Base-by-base conservation (phyloP, 2,888 invertebrate genomes). In the Melanophora roralis region DNA sequence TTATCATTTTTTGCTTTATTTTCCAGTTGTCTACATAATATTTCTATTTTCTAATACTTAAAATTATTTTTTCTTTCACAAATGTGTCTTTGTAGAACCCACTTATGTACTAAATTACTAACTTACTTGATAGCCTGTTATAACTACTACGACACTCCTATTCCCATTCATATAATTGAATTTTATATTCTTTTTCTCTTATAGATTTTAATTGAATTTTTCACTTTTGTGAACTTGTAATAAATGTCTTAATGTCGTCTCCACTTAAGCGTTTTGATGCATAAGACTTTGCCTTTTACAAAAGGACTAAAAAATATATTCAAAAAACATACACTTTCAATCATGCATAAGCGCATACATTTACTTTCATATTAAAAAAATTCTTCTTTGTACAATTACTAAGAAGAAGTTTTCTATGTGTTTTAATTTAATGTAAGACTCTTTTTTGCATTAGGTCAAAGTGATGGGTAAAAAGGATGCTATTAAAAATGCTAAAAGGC, bases 231-330 rank as follows among this genome's bases (percentile, higher is more conserved):
- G 68, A 68, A 78, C 78, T 68, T 68, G 67, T 78, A 78, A 78
- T 74, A 68, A 78, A 74, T 64, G 73, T 78, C 68, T 68, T 78
- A 78, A 78, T 73, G 73, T n/a, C n/a, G n/a, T 73, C 62, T 78
- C 49, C 73, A 78, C 73, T 78, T 78, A 68, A 78, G 62, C 67
- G 53, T 73, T 78, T 19, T 57, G 34, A 57, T 49, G 64, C 76
- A 71, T 59, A 43, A 64, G 32, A 49, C 32, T 62, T 11, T 34
- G 11, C n/a, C 8, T 21, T 27, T 8, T 53, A 7, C 14, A 21
- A 73, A 14, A 55, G 47, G 43, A 55, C 53, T 55, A 23, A 38
- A n/a, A n/a, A 72, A 38, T 36, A n/a, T 19, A 57, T 21, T 34
- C 53, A 47, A 19, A 34, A 51, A 36, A 53, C 43, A 57, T 57